These are phyloP conservation scores for Caranx melampygus DNA, from an alignment of 2,113 vertebrate genomes.

Conservation along the genomic window DNA sequence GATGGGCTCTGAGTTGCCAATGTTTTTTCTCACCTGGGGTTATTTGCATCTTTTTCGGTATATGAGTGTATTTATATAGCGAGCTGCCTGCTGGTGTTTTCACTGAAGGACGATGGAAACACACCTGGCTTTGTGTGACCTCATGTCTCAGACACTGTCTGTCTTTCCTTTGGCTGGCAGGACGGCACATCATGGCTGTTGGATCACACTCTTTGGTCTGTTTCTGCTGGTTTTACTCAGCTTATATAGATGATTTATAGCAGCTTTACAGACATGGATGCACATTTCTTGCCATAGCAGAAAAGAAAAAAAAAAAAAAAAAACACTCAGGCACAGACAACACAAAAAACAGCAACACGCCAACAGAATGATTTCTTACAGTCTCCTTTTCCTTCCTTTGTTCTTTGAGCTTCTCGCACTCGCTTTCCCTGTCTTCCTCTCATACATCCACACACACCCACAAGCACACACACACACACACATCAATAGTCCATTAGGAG, in stretches of 20 bases:
- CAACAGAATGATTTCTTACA: constrained; percentile 56
- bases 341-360: constrained; percentile 12
- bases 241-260: constrained; percentile 45
- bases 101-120: constrained; percentile 60
- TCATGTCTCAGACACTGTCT: constrained; percentile 65
- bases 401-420: constrained; percentile 32
- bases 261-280: constrained; percentile 45
- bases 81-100: constrained; percentile 34
- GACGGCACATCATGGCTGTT: constrained; percentile 7
- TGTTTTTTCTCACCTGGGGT: constrained; percentile 37
- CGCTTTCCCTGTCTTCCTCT: constrained; percentile 27
- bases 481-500: constrained; percentile 79
- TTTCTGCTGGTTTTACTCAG: constrained; percentile 42
- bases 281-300: constrained; percentile 38
- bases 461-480: constrained; percentile 37
- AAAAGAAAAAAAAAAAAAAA: constrained; percentile 49
- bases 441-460: constrained; percentile 30
- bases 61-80: constrained; percentile 18
- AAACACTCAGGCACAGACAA: neutral
- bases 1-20: constrained; percentile 3
- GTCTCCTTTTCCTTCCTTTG: constrained; percentile 57
- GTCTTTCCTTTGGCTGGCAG: constrained; percentile 43
- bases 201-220: constrained; percentile 41
- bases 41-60: constrained; percentile 51
- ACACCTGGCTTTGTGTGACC: constrained; percentile 62